phyloP scores from a whole-genome alignment of 2,888 invertebrate species.

The Tipula vernalis region DNA sequence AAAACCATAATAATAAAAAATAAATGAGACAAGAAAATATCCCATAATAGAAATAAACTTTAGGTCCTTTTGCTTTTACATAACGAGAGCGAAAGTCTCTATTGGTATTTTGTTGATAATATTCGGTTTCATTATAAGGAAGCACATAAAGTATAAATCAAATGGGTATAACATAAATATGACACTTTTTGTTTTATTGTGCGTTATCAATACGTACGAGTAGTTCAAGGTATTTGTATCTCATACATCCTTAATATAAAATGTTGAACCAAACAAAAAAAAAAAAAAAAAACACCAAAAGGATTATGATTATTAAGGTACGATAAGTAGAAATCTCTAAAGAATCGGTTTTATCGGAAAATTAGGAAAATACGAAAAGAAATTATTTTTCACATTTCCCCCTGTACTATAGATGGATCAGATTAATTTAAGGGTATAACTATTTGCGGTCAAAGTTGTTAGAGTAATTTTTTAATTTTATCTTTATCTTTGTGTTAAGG shows the following conservation, averaged over 20 bases:
- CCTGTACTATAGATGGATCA: background rate
- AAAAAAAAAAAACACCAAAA: background rate
- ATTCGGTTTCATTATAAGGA: background rate
- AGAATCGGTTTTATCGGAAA: background rate
- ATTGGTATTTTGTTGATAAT: background rate
- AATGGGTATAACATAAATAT: background rate
- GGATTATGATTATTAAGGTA: background rate
- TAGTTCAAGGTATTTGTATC: background rate
- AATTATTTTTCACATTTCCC: background rate
- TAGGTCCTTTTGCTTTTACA: background rate
- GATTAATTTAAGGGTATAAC: background rate
- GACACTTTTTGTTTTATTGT: background rate
- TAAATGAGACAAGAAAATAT: background rate
- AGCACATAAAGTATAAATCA: background rate
- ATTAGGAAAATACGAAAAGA: background rate
- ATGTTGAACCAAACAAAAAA: background rate
- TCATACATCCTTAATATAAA: background rate
- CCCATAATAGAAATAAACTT: background rate
- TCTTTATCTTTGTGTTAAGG: background rate
- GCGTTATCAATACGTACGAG: background rate
- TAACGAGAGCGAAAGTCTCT: background rate
- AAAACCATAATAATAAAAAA: background rate
- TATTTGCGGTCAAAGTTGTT: background rate
- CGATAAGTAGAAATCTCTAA: background rate
- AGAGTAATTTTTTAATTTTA: background rate